phyloP scores from a whole-genome alignment of 1,140 invertebrate species.

The Ladona fulva region DNA sequence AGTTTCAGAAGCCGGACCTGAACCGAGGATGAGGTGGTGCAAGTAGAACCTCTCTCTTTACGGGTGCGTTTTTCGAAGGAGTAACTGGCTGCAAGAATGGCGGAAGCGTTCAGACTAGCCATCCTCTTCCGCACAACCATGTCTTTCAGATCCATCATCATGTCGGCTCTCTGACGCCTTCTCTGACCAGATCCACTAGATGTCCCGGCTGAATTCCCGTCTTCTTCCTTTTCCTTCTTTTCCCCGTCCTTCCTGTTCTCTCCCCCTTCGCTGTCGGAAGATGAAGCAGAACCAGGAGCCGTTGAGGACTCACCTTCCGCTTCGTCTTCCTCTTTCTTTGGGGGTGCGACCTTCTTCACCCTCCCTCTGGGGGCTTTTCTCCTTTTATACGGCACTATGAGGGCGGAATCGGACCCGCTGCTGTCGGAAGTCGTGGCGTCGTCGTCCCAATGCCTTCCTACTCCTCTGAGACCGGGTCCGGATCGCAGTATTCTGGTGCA shows the following conservation, averaged over 20 bases:
- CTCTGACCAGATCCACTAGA: slow-evolving; percentile 14
- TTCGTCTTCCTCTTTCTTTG: slow-evolving; percentile 15
- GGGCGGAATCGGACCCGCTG: slow-evolving; percentile 20
- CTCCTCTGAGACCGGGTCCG: slow-evolving; percentile 62
- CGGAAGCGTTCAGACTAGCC: slow-evolving; percentile 86
- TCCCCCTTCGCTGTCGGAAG: slow-evolving; percentile 20
- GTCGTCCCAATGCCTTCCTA: slow-evolving; percentile 68
- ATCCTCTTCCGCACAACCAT: slow-evolving; percentile 83
- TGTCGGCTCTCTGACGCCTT: slow-evolving; percentile 48
- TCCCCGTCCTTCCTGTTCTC: slow-evolving; percentile 12
- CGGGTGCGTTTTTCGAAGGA: slow-evolving; percentile 57
- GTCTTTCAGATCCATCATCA: slow-evolving; percentile 74
- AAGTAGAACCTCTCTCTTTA: slow-evolving; percentile 24
- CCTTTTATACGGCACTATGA: slow-evolving; percentile 22
- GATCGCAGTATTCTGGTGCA: slow-evolving; percentile 54
- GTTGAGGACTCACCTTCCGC: slow-evolving; percentile 18
- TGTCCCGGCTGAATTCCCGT: slow-evolving; percentile 12
- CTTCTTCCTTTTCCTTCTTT: slow-evolving; percentile 21
- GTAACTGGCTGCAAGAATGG: slow-evolving; percentile 84
- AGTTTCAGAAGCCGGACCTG: slow-evolving; percentile 4
- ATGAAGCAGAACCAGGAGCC: not conserved
- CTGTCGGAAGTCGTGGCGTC: slow-evolving; percentile 11
- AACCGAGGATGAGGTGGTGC: slow-evolving; percentile 22
- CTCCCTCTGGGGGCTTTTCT: slow-evolving; percentile 19
- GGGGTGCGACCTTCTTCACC: slow-evolving; percentile 25